These are phyloP conservation scores for Blennius ocellaris DNA, from an alignment of 2,113 vertebrate genomes.

Conservation along the genomic window DNA sequence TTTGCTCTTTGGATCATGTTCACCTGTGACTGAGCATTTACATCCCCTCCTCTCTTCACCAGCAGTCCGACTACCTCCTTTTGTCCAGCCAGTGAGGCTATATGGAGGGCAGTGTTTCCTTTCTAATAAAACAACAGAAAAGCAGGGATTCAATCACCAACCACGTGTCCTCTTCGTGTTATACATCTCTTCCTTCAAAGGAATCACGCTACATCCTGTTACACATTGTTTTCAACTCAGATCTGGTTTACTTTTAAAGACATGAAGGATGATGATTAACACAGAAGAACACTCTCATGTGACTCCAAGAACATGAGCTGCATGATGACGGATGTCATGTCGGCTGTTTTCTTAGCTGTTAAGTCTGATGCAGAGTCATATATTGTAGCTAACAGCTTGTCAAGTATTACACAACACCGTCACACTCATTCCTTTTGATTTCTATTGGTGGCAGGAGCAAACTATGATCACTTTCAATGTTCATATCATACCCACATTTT, in stretches of 20 bases:
- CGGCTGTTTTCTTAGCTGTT: slow-evolving; percentile 40
- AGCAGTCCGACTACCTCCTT: slow-evolving; percentile 92
- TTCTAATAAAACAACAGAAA: slow-evolving; percentile 84
- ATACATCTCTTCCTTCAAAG: background rate
- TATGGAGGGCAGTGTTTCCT: slow-evolving; percentile 97
- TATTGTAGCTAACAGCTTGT: slow-evolving; percentile 2
- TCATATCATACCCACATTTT: too few species aligned
- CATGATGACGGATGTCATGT: slow-evolving; percentile 39
- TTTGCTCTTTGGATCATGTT: background rate
- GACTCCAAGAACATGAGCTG: slow-evolving; percentile 40
- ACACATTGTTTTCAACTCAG: background rate
- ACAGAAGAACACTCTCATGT: slow-evolving; percentile 21
- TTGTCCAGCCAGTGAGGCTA: slow-evolving; percentile 95
- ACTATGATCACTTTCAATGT: too few species aligned
- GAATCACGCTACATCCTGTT: background rate
- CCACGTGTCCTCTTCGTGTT: background rate
- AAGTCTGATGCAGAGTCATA: slow-evolving; percentile 37
- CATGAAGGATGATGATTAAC: slow-evolving; percentile 18
- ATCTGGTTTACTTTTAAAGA: slow-evolving; percentile 19
- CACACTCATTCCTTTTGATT: background rate
- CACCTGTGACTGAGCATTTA: slow-evolving; percentile 98
- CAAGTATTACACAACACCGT: slow-evolving; percentile 8
- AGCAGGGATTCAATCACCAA: background rate
- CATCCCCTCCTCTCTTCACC: slow-evolving; percentile 92
- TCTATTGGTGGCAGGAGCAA: background rate